These are phyloP conservation scores for Aphelinus atriplicis DNA, from an alignment of 1,140 invertebrate genomes.

Conservation along the genomic window DNA sequence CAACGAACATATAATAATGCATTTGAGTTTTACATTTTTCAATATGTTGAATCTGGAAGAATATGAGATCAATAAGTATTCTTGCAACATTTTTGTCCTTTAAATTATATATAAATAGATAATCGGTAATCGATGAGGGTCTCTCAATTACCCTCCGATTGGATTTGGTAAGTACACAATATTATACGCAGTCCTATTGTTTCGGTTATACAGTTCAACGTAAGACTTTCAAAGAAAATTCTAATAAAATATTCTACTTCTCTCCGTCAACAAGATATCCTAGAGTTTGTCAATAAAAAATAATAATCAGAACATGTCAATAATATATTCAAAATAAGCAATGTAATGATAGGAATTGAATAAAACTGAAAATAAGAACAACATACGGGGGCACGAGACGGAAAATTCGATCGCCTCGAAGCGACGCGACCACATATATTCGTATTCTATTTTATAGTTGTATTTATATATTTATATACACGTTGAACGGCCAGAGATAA, in stretches of 20 bases:
- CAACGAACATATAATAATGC: constrained; percentile 6
- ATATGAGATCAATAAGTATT: constrained; percentile 18
- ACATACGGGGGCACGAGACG: constrained; percentile 20
- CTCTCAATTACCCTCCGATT: no score
- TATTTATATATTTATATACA: constrained; percentile 64
- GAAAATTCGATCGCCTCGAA: constrained; percentile 54
- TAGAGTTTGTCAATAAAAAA: neutral
- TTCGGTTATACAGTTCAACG: constrained; percentile 1
- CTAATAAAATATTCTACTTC: neutral
- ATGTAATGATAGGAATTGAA: neutral
- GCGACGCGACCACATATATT: constrained; percentile 57
- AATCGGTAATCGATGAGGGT: neutral
- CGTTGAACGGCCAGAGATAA: constrained; percentile 45
- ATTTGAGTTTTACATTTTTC: constrained; percentile 10
- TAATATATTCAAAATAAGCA: no score
- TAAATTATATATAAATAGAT: constrained; percentile 13
- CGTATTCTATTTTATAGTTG: constrained; percentile 52
- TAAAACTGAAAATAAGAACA: constrained; percentile 12
- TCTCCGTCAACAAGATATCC: constrained; percentile 21
- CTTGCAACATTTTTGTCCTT: constrained; percentile 10
- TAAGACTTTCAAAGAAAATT: constrained; percentile 11
- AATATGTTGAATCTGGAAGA: neutral
- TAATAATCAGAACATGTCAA: no score
- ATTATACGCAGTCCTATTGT: neutral
- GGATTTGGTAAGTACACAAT: neutral